Evolutionary conservation across 2,797 vertebrate genomes (phyloP).

Genomic region (Enteromius thamalakanensis): DNA sequence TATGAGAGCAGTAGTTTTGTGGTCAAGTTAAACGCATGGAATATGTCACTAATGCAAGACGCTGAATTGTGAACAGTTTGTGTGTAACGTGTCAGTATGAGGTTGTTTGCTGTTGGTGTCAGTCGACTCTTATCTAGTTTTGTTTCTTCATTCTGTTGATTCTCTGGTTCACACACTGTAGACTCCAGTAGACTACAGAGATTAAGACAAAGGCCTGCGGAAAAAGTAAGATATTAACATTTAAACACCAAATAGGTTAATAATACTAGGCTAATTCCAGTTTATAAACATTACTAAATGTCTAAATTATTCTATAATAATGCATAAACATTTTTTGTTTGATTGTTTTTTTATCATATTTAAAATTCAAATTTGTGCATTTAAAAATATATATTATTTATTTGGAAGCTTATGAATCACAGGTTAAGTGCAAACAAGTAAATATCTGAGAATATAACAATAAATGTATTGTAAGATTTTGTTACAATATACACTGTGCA

Average conservation of each 20-base stretch:
- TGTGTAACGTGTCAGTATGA: neutral
- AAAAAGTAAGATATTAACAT: constrained; percentile 44
- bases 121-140: constrained; percentile 24
- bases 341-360: neutral
- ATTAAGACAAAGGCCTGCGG: constrained; percentile 85
- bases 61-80: neutral
- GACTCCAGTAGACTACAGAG: constrained; percentile 84
- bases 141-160: constrained; percentile 70
- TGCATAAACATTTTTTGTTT: neutral
- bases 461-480: neutral
- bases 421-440: neutral
- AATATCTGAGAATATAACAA: neutral
- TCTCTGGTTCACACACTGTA: constrained; percentile 75
- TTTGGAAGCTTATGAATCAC: neutral
- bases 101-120: neutral
- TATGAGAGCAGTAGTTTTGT: neutral
- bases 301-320: neutral
- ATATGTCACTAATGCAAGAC: neutral
- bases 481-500: neutral
- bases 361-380: neutral
- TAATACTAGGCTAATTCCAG: neutral
- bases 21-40: neutral
- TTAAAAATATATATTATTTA: neutral
- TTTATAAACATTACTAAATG: neutral
- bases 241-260: neutral